Conservation (phyloP, 2,113 vertebrate species). For the Narcine bancroftii region DNA sequence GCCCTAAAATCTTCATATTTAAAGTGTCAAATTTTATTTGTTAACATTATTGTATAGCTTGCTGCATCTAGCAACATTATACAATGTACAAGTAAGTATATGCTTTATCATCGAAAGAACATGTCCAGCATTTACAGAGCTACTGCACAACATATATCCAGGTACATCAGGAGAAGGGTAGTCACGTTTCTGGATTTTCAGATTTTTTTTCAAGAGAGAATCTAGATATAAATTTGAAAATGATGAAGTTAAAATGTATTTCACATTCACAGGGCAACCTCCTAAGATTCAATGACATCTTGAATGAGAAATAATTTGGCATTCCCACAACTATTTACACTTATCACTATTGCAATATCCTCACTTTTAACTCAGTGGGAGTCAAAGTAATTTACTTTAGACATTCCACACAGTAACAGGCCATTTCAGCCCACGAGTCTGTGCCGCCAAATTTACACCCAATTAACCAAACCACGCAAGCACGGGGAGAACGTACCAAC, state of each 20-base stretch:
- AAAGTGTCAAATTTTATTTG: too few species aligned
- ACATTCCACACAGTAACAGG: too few species aligned
- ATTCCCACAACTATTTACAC: neutral
- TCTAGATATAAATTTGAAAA: neutral
- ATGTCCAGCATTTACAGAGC: neutral
- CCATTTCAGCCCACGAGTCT: too few species aligned
- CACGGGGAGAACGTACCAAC: too few species aligned
- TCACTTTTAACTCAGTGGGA: neutral
- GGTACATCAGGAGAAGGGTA: neutral
- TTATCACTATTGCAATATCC: neutral
- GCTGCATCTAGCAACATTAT: too few species aligned
- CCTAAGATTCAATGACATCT: neutral
- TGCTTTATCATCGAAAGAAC: too few species aligned
- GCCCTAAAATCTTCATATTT: too few species aligned
- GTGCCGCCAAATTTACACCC: too few species aligned
- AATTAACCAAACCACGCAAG: too few species aligned
- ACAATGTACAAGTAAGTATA: too few species aligned
- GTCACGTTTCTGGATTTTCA: neutral
- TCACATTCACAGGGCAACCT: neutral
- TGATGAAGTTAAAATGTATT: neutral
- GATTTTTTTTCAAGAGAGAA: neutral
- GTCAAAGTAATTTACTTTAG: neutral
- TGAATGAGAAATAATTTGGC: neutral
- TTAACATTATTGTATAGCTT: too few species aligned
- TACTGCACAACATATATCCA: neutral